Base-by-base conservation (phyloP, 2,888 invertebrate species). In the Lasioglossum pauxillum region DNA sequence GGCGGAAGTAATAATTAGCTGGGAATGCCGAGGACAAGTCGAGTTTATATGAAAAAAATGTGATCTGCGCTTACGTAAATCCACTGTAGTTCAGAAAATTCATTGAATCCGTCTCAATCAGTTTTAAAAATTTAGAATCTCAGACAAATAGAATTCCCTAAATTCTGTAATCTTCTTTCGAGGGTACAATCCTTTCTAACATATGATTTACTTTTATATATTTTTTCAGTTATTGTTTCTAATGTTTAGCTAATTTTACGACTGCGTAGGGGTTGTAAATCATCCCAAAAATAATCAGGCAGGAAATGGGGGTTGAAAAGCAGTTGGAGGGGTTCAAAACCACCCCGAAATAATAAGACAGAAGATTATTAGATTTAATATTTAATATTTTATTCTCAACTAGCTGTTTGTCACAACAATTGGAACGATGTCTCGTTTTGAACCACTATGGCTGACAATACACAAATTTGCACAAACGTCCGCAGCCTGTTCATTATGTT, bases 1-100 rank as follows among this genome's bases (percentile, higher is more conserved):
- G 67, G 67, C 35, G 67, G 67, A 67, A 67, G 67, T 35, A 67
- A 67, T 67, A 67, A 67, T 67, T 35, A 67, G 67, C 67, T 67
- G 67, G 35, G 31, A 67, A 35, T 35, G 16, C 2, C 12, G 19
- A 31, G 35, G 35, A 67, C 10, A 35, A 16, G 19, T 35, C 31
- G 31, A 35, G 67, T 67, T 19, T 10, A 67, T 19, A 35, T 1
- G 60, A 14, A 60, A 60, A 60, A 23, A 14, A 53, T n/a, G 53
- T 23, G n/a, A 60, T 27, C 27, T 27, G 27, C 60, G 4, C 5
- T 60, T 27, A 27, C 60, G 2, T 16, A 31, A 60, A 27, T 60
- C 60, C 5, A 60, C 60, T 31, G 16, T 16, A 5, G 16, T 60
- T 27, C 5, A 1, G 0, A 14, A 27, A 60, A 31, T 60, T 5